These are phyloP conservation scores for Astreopora myriophthalma DNA, from an alignment of 64 coral and sea anemone genomes.

Conservation along the genomic window DNA sequence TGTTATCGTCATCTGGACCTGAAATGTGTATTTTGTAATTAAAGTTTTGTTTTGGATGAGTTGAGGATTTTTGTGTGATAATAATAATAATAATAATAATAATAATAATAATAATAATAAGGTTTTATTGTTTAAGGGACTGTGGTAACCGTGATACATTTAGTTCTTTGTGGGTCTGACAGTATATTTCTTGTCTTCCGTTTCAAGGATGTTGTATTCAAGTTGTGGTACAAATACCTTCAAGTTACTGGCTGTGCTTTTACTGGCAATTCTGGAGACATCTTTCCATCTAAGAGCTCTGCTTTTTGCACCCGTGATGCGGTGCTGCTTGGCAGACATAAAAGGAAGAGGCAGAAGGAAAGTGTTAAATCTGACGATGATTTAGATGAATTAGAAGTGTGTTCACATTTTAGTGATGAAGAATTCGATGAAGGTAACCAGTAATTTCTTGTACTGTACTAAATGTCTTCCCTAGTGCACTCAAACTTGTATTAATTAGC, in stretches of 20 bases:
- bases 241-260: constrained; percentile 61
- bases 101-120: no score
- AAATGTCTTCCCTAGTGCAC: no score
- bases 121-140: no score
- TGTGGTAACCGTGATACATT: no score
- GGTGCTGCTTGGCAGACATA: constrained; percentile 27
- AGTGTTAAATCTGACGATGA: background rate
- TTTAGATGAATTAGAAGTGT: constrained; percentile 72
- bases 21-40: no score
- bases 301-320: constrained; percentile 36
- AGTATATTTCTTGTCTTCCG: background rate
- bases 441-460: no score
- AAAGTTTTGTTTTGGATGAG: no score
- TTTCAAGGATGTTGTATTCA: constrained; percentile 70
- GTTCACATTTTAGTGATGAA: constrained; percentile 75
- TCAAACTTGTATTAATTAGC: no score
- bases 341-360: constrained; percentile 23
- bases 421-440: constrained; percentile 77
- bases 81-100: no score
- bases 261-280: constrained; percentile 7
- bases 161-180: no score
- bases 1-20: no score
- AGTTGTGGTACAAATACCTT: constrained; percentile 80
- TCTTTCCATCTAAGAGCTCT: background rate
- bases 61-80: no score